Evolutionary conservation across 2,888 invertebrate species (phyloP).

Genomic region (Hydriomena furcata): DNA sequence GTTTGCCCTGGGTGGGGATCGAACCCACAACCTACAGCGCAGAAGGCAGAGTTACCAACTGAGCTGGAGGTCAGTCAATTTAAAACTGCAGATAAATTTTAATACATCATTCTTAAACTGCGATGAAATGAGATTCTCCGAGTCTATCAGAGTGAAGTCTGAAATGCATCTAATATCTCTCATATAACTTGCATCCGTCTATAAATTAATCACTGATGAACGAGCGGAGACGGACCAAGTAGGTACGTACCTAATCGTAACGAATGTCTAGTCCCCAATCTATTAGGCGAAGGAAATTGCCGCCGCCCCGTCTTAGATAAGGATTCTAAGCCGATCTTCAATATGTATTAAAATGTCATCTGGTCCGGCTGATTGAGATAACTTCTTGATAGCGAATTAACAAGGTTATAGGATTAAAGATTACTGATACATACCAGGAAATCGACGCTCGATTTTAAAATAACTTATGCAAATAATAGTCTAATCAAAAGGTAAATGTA

Average conservation of each 20-base stretch:
- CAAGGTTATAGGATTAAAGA: constrained; percentile 13
- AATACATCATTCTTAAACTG: too few relatives aligned
- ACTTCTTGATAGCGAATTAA: constrained; percentile 13
- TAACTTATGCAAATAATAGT: too few relatives aligned
- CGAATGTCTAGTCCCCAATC: constrained; percentile 63
- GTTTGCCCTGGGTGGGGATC: too few relatives aligned
- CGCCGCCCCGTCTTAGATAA: constrained; percentile 72
- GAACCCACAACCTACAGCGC: too few relatives aligned
- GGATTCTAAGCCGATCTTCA: constrained; percentile 45
- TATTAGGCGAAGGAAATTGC: constrained; percentile 79
- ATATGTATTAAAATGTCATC: constrained; percentile 46
- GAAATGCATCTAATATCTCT: constrained; percentile 42
- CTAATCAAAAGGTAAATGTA: not conserved
- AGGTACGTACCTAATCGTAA: constrained; percentile 43
- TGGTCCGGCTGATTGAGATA: constrained; percentile 27
- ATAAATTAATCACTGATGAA: constrained; percentile 65
- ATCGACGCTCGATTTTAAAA: too few relatives aligned
- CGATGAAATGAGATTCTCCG: constrained; percentile 1
- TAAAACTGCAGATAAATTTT: too few relatives aligned
- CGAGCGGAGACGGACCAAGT: constrained; percentile 48
- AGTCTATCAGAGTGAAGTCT: constrained; percentile 1
- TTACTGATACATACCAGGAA: too few relatives aligned
- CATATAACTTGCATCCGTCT: constrained; percentile 51
- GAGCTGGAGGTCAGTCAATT: too few relatives aligned
- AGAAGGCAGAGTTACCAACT: too few relatives aligned